Evolutionary conservation across 2,888 invertebrate genomes (phyloP).

Genomic region (Oasisia sp.): DNA sequence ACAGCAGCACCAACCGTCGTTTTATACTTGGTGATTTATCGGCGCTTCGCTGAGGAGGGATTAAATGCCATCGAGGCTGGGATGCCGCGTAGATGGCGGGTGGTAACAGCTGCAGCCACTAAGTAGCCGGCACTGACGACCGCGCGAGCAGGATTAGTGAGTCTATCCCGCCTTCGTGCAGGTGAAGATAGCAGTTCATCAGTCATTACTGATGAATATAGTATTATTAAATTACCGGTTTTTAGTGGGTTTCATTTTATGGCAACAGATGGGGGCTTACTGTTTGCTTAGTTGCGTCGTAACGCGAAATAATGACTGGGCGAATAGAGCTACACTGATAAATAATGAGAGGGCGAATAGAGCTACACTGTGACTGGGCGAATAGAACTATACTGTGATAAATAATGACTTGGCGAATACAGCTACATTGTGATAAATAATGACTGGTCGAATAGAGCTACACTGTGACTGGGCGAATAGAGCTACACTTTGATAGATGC

Average conservation of each 20-base stretch:
- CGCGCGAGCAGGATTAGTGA: neutral
- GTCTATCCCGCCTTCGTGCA: neutral
- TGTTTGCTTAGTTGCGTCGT: neutral
- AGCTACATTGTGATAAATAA: no score
- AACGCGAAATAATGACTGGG: neutral
- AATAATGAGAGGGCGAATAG: no score
- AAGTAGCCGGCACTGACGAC: neutral
- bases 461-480: no score
- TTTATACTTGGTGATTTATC: neutral
- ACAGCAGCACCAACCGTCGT: neutral
- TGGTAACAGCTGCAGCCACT: neutral
- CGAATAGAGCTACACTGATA: no score
- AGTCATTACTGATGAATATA: neutral
- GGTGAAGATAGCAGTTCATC: neutral
- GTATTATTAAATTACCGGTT: slow-evolving; percentile 8
- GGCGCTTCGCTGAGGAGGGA: neutral
- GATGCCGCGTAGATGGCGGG: neutral
- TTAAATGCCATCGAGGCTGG: neutral
- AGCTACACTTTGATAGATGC: no score
- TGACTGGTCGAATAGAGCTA: no score
- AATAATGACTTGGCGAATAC: no score
- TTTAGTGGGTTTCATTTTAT: neutral
- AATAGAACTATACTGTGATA: no score
- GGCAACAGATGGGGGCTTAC: neutral
- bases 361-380: no score